Base-by-base conservation (phyloP, 2,797 vertebrate genomes). In the Acrossocheilus fasciatus region DNA sequence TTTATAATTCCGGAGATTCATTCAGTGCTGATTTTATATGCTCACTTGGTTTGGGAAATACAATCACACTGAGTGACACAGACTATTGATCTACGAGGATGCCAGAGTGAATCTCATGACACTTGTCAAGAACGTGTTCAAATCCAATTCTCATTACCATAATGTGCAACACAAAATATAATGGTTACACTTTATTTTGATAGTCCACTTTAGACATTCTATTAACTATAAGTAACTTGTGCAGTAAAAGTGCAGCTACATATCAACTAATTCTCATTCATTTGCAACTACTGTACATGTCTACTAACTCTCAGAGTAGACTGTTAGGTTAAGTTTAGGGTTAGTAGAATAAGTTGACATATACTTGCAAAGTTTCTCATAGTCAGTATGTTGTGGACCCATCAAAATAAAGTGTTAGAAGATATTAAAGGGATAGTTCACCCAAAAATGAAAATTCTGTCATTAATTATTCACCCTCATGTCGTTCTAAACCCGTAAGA, bases 1-100 rank as follows among this genome's bases (percentile, higher is more conserved):
- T 88, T 88, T 75, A 52, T 54, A 80, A 87, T 79, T 45, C 43
- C 7, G 41, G 18, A 66, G 26, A 74, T 69, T 70, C 79, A 39
- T 79, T 88, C 74, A 83, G 80, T 2, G 20, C n/a, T 43, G 66
- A 69, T 87, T 87, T 82, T 64, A 30, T 69, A 45, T 77, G 75
- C 79, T 72, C 73, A 69, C 43, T 68, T 73, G 23, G 50, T 62
- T 81, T 87, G 57, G 50, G 81, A 82, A 82, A 54, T 68, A 83
- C 81, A 87, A 75, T 69, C 81, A 62, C 47, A 34, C 23, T 74
- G 69, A 72, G 47, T 57, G 81, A 86, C 80, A 72, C 36, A 47
- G n/a, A 62, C 39, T 43, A 45, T 52, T 62, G 47, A 30, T 81
- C 54, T 78, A 54, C 18, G 30, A 74, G 41, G 41, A 83, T 74